Conservation (phyloP, 2,888 invertebrate genomes). For the Caenorhabditis sp. region DNA sequence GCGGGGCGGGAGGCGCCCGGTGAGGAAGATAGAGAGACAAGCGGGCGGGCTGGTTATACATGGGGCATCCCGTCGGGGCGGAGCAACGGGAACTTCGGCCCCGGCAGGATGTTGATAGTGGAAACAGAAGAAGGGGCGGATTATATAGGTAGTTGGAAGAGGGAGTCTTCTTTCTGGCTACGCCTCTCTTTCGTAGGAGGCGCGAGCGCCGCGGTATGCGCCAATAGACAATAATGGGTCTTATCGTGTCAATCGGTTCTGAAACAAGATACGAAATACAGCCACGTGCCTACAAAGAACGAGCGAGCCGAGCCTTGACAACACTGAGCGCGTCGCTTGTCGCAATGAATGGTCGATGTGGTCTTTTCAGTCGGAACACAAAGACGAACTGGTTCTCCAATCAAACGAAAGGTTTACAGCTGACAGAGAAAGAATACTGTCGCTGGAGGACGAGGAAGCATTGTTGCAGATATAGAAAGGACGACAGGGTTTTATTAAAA, state of each 20-base stretch:
- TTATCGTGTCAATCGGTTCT: constrained; percentile 17
- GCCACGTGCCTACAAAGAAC: constrained; percentile 51
- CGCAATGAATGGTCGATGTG: constrained; percentile 4
- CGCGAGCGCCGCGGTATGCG: constrained; percentile 26
- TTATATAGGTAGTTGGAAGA: constrained; percentile 41
- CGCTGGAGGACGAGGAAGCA: too few species aligned
- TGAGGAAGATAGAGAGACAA: constrained; percentile 21
- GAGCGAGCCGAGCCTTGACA: neutral
- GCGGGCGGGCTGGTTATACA: constrained; percentile 29
- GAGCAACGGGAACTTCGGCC: constrained; percentile 21
- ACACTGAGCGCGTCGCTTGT: neutral
- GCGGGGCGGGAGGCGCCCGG: constrained; percentile 16
- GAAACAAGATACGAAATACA: constrained; percentile 30
- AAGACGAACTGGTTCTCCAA: constrained; percentile 8
- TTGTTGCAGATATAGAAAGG: neutral
- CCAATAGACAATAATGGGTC: constrained; percentile 2
- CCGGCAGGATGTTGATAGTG: constrained; percentile 3
- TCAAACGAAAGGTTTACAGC: constrained; percentile 10
- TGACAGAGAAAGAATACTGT: constrained; percentile 1
- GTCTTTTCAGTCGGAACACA: constrained; percentile 11
- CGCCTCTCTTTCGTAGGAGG: constrained; percentile 45
- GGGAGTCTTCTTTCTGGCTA: constrained; percentile 30
- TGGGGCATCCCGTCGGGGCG: constrained; percentile 35
- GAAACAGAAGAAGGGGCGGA: constrained; percentile 21
- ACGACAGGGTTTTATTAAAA: too few species aligned